A percentile compares a stretch with the other conserved stretches of the same genome.
Conservation (phyloP, 1,140 invertebrate species). For the Mycetomoellerius zeteki region DNA sequence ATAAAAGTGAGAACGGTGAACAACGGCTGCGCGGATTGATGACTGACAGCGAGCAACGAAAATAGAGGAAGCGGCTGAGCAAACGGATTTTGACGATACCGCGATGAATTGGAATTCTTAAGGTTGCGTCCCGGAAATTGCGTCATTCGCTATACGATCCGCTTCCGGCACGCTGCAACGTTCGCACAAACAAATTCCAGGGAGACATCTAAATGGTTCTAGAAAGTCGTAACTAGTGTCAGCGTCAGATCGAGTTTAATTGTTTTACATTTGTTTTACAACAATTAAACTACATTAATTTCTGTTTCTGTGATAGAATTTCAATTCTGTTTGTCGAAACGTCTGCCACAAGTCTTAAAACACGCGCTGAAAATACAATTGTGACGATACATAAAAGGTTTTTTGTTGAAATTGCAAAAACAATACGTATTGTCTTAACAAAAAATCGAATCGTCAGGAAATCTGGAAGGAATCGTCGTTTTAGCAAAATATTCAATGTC, state of each 20-base stretch:
- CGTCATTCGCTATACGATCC: conserved; percentile 75
- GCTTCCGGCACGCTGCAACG: conserved; percentile 71
- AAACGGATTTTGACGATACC: conserved; percentile 68
- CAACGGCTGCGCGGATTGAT: conserved; percentile 22
- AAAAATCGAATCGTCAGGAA: not conserved
- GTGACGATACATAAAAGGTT: not conserved
- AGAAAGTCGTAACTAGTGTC: not conserved
- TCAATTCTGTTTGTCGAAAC: not conserved
- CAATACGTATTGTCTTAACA: not conserved
- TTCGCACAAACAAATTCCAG: conserved; percentile 48
- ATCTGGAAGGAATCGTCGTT: not conserved
- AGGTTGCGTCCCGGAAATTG: conserved; percentile 79
- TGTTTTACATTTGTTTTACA: not conserved
- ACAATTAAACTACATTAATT: not conserved
- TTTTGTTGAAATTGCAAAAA: not conserved
- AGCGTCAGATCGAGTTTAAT: not conserved
- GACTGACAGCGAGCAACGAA: conserved; percentile 37
- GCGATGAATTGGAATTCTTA: conserved; percentile 69
- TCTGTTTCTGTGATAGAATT: not conserved
- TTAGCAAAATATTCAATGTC: conserved; percentile 5
- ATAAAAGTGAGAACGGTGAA: not conserved
- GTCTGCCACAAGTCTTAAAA: not conserved
- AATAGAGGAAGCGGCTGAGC: conserved; percentile 59
- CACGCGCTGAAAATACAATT: not conserved
- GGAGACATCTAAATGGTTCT: conserved; percentile 44